Evolutionary conservation across 2,797 vertebrate species (phyloP), one percentile per base, ranked within the genome.

Genomic region (Gymnoscopelus braueri): DNA sequence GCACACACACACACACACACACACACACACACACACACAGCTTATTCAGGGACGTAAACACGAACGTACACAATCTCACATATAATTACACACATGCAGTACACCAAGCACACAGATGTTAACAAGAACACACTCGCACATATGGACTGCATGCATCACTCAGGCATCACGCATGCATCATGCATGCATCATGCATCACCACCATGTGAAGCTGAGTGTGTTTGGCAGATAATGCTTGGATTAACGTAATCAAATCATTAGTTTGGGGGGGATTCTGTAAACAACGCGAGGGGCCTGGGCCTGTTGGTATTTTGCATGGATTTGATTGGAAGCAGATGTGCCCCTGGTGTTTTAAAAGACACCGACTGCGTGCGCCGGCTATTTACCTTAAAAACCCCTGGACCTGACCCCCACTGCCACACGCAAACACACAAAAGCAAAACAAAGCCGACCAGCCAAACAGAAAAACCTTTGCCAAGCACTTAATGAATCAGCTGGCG

Each of bases 231-330:
- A 32, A 47, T 60, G 62, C 35, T 69, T 53, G 69, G 56, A 55
- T 8, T 78, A 65, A 68, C 55, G 51, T 59, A 56, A 75, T 72
- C 44, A 80, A 84, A 63, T 63, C 60, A 63, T 58, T 65, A 39
- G 63, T 79, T 69, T 72, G 64, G 44, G n/a, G 64, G 44, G n/a
- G 24, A 66, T 52, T 57, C 56, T 74, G 63, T 63, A 77, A 81
- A 71, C 71, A 61, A 35, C 14, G 53, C 14, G 19, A 71, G 48
- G 32, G 19, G 35, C 15, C 44, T 19, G 64, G 26, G 19, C 19
- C 47, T 63, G 65, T 29, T 65, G 73, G 60, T 69, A 29, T 69
- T 76, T 44, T 50, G 68, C 67, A 51, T 58, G 53, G 52, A 63
- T 24, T 11, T 6, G 78, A 78, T 66, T 23, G 55, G 59, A 62